A percentile compares a stretch with the other conserved stretches of the same genome.
These are phyloP conservation scores for Catharus fuscescens DNA, from an alignment of 2,113 vertebrate species.

Conservation along the genomic window DNA sequence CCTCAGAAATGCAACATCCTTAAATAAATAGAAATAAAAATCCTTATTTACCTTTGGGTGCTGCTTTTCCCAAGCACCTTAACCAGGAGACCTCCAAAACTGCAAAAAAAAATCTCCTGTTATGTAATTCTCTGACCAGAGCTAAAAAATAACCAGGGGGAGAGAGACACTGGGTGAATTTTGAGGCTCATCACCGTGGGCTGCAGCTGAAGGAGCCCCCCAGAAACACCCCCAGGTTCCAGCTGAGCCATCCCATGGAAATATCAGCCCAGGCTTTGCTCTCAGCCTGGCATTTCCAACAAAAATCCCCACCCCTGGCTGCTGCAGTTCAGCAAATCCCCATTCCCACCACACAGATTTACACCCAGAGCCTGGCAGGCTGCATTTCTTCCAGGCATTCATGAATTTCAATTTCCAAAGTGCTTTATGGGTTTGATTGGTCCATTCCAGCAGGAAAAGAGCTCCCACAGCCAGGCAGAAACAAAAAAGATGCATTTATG, in stretches of 20 bases:
- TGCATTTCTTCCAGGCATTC: not conserved
- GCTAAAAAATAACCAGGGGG: not conserved
- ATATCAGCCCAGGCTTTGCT: not conserved
- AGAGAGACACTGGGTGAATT: not conserved
- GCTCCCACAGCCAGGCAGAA: not conserved
- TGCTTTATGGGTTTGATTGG: not conserved
- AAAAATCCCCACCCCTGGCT: not conserved
- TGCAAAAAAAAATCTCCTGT: fast-evolving
- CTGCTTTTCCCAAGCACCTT: not conserved
- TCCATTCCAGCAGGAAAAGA: not conserved
- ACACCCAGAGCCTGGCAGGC: not conserved
- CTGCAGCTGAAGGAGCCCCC: fast-evolving
- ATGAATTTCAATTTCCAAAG: not conserved
- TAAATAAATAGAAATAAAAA: not conserved
- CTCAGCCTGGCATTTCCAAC: not conserved
- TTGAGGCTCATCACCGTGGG: not conserved
- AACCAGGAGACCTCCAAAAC: not conserved
- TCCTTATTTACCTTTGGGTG: fast-evolving
- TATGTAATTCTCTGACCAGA: not conserved
- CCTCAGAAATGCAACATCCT: not conserved
- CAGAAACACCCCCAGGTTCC: not conserved
- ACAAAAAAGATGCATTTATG: not conserved
- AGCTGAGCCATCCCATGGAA: not conserved
- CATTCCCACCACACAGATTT: constrained; percentile 28
- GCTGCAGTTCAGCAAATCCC: not conserved